These are phyloP conservation scores for Nanorana parkeri DNA, from an alignment of 2,113 vertebrate genomes.

Conservation along the genomic window DNA sequence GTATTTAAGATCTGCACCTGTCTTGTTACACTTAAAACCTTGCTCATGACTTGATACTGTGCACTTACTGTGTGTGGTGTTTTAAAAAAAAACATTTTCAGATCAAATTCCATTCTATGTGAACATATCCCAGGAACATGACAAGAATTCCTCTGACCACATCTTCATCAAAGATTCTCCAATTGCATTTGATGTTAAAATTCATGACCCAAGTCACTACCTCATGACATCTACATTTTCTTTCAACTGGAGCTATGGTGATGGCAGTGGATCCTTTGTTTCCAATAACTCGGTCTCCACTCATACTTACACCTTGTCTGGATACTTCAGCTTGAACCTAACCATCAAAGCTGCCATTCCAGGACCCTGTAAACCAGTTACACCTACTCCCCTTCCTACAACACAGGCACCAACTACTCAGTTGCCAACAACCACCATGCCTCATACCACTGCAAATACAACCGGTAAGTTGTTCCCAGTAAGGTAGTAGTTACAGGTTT, in stretches of 20 bases:
- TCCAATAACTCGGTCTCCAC: conserved; percentile 75
- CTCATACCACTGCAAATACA: conserved; percentile 10
- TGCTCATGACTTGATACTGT: too few relatives aligned
- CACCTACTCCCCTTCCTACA: conserved; percentile 64
- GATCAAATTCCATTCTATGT: conserved; percentile 89
- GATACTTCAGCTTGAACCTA: conserved; percentile 82
- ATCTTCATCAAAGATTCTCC: conserved; percentile 85
- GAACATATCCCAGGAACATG: conserved; percentile 84
- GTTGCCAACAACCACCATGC: conserved; percentile 44
- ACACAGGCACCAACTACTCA: conserved; percentile 63
- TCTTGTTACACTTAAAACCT: too few relatives aligned
- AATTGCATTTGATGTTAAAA: conserved; percentile 78
- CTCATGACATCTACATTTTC: conserved; percentile 81
- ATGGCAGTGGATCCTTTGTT: conserved; percentile 84
- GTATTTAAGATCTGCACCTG: too few relatives aligned
- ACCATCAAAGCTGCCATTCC: conserved; percentile 84
- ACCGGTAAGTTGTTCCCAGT: conserved; percentile 30
- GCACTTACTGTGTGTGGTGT: too few relatives aligned
- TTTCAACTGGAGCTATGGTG: conserved; percentile 90
- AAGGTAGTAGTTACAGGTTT: too few relatives aligned
- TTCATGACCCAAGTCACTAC: conserved; percentile 91
- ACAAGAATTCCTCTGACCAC: conserved; percentile 80
- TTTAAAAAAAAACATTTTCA: conserved; percentile 62
- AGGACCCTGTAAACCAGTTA: conserved; percentile 75
- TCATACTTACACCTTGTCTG: conserved; percentile 80